Base-by-base conservation (phyloP, 2,113 vertebrate species). In the Accipiter virgatus region DNA sequence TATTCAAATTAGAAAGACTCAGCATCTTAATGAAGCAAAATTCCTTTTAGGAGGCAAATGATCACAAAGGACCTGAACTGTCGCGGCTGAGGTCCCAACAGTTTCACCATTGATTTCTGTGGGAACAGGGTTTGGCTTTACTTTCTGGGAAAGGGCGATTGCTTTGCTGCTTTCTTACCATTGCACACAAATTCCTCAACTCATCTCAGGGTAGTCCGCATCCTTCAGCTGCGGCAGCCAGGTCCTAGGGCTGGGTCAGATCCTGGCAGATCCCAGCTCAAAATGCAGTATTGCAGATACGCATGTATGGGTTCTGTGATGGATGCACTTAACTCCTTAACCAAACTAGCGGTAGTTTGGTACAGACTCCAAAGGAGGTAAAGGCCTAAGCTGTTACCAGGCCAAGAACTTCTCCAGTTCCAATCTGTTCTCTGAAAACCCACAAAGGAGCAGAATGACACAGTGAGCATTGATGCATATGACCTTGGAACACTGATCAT, bases 1-100 rank as follows among this genome's bases (percentile, higher is more conserved):
- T 68, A 81, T 72, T 88, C 2, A 3, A 59, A 79, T 93, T 85
- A 82, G 47, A 79, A 88, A 90, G 56, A 38, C 34, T 90, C 36
- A 7, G 68, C 31, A 45, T 86, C 29, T 61, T 94, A 94, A 73
- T 52, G 83, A 94, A 95, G 50, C 38, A 72, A 55, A 96, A 85
- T 73, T 93, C 81, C 74, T 81, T 92, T 88, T 40, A 79, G 48
- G 78, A 86, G 90, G 34, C 26, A 92, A 38, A 67, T 45, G 72
- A 8, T 86, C 32, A 47, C 1, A 13, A 85, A 73, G 80, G 56
- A 58, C 43, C 34, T 48, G 52, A 93, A 61, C 77, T 21, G 11
- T 81, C 13, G 5, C 43, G 81, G 65, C 66, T 73, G 82, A 74
- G 19, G 58, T 90, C 66, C 52, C 4, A 15, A 8, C 50, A 62